Conservation (phyloP, 2,888 invertebrate species). For the Morpho deidamia region DNA sequence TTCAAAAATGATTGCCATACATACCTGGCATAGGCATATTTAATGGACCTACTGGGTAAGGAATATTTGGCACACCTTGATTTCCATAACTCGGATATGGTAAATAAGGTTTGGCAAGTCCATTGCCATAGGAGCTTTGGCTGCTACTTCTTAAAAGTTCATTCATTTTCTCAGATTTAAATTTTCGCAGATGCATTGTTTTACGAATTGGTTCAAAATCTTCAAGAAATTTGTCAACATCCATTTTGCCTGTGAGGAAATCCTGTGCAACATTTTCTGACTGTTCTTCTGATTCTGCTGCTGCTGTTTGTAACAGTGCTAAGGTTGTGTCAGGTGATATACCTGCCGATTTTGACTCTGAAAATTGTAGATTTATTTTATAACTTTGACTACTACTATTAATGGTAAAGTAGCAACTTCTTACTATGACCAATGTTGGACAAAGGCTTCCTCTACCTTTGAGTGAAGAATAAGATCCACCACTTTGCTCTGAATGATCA, state of each 20-base stretch:
- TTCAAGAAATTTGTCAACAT: slow-evolving; percentile 90
- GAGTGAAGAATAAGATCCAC: too few relatives aligned
- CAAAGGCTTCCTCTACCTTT: too few relatives aligned
- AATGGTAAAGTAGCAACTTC: background rate
- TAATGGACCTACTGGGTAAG: slow-evolving; percentile 85
- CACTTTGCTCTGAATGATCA: too few relatives aligned
- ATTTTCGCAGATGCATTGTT: slow-evolving; percentile 81
- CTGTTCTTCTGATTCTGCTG: slow-evolving; percentile 95
- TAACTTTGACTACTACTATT: background rate
- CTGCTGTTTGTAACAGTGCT: slow-evolving; percentile 93
- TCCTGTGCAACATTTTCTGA: slow-evolving; percentile 90
- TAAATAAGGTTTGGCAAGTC: slow-evolving; percentile 55
- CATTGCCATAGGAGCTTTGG: slow-evolving; percentile 58
- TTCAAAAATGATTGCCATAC: slow-evolving; percentile 66
- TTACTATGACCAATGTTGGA: too few relatives aligned
- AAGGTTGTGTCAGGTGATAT: slow-evolving; percentile 91
- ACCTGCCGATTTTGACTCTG: slow-evolving; percentile 86
- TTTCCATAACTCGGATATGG: slow-evolving; percentile 63
- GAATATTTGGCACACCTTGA: slow-evolving; percentile 80
- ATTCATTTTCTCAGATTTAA: slow-evolving; percentile 96
- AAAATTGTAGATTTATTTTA: slow-evolving; percentile 33
- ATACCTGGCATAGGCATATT: slow-evolving; percentile 88
- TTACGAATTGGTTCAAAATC: slow-evolving; percentile 86
- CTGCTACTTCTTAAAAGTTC: slow-evolving; percentile 79
- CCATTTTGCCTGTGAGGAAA: slow-evolving; percentile 85